These are phyloP conservation scores for Pseudanteris insignis DNA, from an alignment of 2,888 invertebrate genomes.

Conservation along the genomic window DNA sequence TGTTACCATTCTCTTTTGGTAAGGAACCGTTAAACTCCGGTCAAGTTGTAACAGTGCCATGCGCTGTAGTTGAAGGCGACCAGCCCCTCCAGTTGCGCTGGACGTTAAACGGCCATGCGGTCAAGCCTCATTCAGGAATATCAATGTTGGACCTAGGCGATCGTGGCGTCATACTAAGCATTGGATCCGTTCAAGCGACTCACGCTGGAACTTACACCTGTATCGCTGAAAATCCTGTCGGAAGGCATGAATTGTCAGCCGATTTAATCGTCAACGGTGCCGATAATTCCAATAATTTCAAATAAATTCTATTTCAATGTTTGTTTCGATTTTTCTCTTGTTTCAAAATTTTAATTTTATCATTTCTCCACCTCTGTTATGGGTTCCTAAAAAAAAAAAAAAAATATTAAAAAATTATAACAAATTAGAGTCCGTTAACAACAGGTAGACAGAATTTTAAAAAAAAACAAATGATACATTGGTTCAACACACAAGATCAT, in stretches of 20 bases:
- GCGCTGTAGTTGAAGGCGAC: slow-evolving; percentile 73
- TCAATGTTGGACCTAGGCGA: slow-evolving; percentile 72
- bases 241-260: slow-evolving; percentile 69
- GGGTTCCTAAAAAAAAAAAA: no score
- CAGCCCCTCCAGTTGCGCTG: slow-evolving; percentile 74
- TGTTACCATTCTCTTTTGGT: slow-evolving; percentile 70
- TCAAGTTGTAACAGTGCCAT: slow-evolving; percentile 71
- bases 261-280: slow-evolving; percentile 69
- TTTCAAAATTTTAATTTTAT: slow-evolving; percentile 25
- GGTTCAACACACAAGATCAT: no score
- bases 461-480: no score
- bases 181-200: slow-evolving; percentile 69
- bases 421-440: no score
- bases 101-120: slow-evolving; percentile 67
- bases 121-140: slow-evolving; percentile 67
- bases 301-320: slow-evolving; percentile 22
- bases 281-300: slow-evolving; percentile 41
- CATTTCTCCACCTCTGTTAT: slow-evolving; percentile 16
- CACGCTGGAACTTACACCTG: slow-evolving; percentile 73
- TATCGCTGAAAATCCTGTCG: slow-evolving; percentile 70
- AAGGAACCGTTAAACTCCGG: slow-evolving; percentile 72
- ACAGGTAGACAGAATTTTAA: no score
- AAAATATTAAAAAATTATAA: no score
- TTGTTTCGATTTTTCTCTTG: slow-evolving; percentile 33
- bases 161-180: slow-evolving; percentile 73